A percentile compares a stretch with the other conserved stretches of the same genome.
These are phyloP conservation scores for Wiebesia pumilae DNA, from an alignment of 1,140 invertebrate species.

Conservation along the genomic window DNA sequence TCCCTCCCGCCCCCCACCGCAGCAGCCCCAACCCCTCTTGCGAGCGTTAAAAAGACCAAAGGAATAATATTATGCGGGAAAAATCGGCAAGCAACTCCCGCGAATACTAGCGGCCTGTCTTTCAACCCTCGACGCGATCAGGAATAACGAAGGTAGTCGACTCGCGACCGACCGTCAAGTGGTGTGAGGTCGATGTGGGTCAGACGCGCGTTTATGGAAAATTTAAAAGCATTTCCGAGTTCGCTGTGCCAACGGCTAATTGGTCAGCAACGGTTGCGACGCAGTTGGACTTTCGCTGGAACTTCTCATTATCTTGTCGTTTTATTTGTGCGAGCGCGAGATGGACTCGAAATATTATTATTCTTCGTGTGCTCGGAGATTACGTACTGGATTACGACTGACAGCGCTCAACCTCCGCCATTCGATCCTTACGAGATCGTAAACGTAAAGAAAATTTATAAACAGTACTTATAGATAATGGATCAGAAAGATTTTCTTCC, in stretches of 20 bases:
- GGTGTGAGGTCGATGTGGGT: slow-evolving; percentile 43
- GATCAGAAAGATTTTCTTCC: too few species aligned
- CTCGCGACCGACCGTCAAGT: neutral
- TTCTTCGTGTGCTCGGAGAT: neutral
- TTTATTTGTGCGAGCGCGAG: neutral
- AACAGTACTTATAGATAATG: too few species aligned
- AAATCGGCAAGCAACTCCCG: slow-evolving; percentile 1
- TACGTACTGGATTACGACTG: neutral
- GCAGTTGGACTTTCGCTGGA: neutral
- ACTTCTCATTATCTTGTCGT: slow-evolving; percentile 25
- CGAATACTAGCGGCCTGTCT: neutral
- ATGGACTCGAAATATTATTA: neutral
- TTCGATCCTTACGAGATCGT: too few species aligned
- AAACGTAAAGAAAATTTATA: too few species aligned
- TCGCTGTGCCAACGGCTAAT: slow-evolving; percentile 7
- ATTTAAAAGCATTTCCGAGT: slow-evolving; percentile 52
- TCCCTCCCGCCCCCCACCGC: too few species aligned
- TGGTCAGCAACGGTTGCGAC: slow-evolving; percentile 1
- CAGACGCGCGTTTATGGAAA: slow-evolving; percentile 47
- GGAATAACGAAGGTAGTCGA: neutral
- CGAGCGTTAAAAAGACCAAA: neutral
- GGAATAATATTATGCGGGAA: neutral
- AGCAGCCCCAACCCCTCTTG: too few species aligned
- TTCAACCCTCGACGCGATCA: slow-evolving; percentile 4
- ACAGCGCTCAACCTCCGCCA: neutral